Evolutionary conservation across 2,113 vertebrate genomes (phyloP).

Genomic region (Toxotes jaculatrix): DNA sequence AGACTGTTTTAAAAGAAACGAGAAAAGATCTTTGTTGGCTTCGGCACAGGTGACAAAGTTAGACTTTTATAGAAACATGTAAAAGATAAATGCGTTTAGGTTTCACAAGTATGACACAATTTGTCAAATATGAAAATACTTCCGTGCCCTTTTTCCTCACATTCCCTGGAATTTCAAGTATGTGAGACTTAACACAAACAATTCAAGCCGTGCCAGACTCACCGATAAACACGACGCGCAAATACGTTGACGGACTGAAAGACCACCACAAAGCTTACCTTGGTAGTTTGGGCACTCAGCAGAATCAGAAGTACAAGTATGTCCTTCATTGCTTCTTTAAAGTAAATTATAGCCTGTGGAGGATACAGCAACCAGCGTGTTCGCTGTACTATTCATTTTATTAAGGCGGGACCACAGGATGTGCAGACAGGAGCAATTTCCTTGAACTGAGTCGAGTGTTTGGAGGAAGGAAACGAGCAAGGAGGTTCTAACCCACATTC

Average conservation of each 20-base stretch:
- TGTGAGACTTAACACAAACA: neutral
- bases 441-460: constrained; percentile 58
- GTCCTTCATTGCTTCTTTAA: constrained; percentile 69
- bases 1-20: constrained; percentile 17
- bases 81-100: neutral
- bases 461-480: constrained; percentile 69
- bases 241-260: neutral
- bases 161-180: neutral
- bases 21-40: neutral
- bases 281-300: constrained; percentile 21
- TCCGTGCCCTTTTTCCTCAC: neutral
- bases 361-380: constrained; percentile 14
- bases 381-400: constrained; percentile 41
- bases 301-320: constrained; percentile 59
- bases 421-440: constrained; percentile 48
- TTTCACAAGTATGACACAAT: neutral
- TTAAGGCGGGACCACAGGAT: constrained; percentile 49
- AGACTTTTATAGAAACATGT: neutral
- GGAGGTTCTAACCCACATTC: constrained; percentile 15
- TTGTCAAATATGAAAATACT: neutral
- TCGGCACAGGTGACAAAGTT: neutral
- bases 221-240: neutral
- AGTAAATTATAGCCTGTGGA: constrained; percentile 23
- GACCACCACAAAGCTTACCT: constrained; percentile 61
- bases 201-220: neutral